Conservation (phyloP, 1,140 invertebrate species). For the Bombus difficillimus region DNA sequence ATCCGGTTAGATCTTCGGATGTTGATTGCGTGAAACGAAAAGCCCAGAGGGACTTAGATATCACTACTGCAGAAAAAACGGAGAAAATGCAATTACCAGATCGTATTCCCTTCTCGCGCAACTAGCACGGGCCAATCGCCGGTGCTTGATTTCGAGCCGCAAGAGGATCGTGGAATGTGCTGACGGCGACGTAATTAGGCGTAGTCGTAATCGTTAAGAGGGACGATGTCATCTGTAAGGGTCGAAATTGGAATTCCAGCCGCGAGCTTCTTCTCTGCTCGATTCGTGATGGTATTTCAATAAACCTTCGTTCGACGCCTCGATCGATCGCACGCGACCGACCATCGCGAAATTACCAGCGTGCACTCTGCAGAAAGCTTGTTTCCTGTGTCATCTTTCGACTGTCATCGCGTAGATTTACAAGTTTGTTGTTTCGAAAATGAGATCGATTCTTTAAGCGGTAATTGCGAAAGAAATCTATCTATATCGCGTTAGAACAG, state of each 20-base stretch:
- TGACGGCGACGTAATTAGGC: constrained; percentile 63
- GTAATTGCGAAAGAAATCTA: too few relatives aligned
- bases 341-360: background rate
- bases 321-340: constrained; percentile 21
- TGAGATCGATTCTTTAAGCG: too few relatives aligned
- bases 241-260: constrained; percentile 72
- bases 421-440: too few relatives aligned
- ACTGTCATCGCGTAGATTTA: background rate
- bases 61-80: background rate
- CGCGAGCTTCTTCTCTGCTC: constrained; percentile 55
- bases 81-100: constrained; percentile 11
- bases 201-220: constrained; percentile 55
- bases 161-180: constrained; percentile 48
- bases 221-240: constrained; percentile 41
- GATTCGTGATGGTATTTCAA: constrained; percentile 73
- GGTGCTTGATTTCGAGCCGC: constrained; percentile 18
- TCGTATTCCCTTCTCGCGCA: background rate
- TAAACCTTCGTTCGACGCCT: constrained; percentile 51
- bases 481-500: too few relatives aligned
- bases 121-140: constrained; percentile 24
- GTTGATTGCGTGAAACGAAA: background rate
- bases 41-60: too few relatives aligned
- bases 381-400: background rate
- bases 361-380: background rate
- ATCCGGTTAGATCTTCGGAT: background rate